These are phyloP conservation scores for Silurus lanzhouensis DNA, from an alignment of 2,797 vertebrate genomes.

Conservation along the genomic window DNA sequence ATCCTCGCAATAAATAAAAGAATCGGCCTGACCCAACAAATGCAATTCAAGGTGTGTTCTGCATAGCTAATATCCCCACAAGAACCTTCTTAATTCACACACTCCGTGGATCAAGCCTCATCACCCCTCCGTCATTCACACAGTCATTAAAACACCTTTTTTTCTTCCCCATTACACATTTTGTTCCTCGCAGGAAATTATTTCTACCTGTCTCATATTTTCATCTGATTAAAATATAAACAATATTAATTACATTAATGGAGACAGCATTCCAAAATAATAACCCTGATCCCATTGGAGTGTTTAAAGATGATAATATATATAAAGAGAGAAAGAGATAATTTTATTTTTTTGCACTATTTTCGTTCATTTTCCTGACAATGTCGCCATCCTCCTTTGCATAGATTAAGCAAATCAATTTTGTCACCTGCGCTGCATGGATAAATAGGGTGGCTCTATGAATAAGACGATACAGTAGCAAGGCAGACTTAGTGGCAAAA, in stretches of 20 bases:
- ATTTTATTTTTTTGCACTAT: slow-evolving; percentile 53
- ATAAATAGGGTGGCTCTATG: slow-evolving; percentile 59
- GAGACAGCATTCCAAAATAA: slow-evolving; percentile 44
- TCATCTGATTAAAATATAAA: slow-evolving; percentile 53
- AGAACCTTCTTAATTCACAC: slow-evolving; percentile 50
- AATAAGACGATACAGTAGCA: slow-evolving; percentile 55
- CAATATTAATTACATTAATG: slow-evolving; percentile 56
- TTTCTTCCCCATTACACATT: slow-evolving; percentile 48
- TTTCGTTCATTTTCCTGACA: slow-evolving; percentile 59
- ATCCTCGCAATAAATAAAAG: slow-evolving; percentile 86
- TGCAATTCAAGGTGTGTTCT: slow-evolving; percentile 74
- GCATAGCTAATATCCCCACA: slow-evolving; percentile 65
- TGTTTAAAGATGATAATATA: slow-evolving; percentile 52
- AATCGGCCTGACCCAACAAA: slow-evolving; percentile 78
- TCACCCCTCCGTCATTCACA: slow-evolving; percentile 54
- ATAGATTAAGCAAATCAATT: slow-evolving; percentile 60
- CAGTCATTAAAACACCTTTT: slow-evolving; percentile 49
- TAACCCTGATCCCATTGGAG: slow-evolving; percentile 60
- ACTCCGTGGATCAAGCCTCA: slow-evolving; percentile 40
- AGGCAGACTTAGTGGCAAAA: slow-evolving; percentile 51
- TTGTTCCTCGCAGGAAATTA: slow-evolving; percentile 50
- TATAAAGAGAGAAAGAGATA: not conserved
- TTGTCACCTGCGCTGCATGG: slow-evolving; percentile 56
- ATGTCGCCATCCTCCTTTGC: slow-evolving; percentile 43
- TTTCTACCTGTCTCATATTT: slow-evolving; percentile 44